Evolutionary conservation across 1,140 invertebrate genomes (phyloP).

Genomic region (Bombyx mandarina): DNA sequence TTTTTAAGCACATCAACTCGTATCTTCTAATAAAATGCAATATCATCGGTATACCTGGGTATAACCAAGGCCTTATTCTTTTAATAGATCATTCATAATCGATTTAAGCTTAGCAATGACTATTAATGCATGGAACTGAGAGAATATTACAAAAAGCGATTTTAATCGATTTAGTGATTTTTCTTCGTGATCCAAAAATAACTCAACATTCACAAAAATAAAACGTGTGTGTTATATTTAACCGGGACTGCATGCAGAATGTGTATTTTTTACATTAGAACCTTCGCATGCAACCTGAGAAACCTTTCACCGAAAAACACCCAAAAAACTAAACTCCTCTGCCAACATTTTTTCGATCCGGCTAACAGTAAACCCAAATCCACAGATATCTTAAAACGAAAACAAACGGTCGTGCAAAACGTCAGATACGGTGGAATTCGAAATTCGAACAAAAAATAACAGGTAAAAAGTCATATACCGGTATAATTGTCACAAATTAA

Average conservation of each 20-base stretch:
- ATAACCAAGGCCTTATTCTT: conserved; percentile 42
- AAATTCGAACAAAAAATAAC: conserved; percentile 41
- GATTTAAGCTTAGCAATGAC: conserved; percentile 33
- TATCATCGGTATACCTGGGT: conserved; percentile 65
- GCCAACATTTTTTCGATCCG: conserved; percentile 17
- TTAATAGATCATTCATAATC: conserved; percentile 59
- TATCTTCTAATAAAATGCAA: conserved; percentile 57
- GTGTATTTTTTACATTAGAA: too few species aligned
- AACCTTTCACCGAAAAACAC: too few species aligned
- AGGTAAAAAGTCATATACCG: conserved; percentile 71
- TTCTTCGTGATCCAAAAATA: too few species aligned
- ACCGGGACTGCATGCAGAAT: too few species aligned
- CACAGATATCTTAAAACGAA: conserved; percentile 29
- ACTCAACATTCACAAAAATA: too few species aligned
- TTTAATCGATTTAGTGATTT: too few species aligned
- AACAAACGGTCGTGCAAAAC: conserved; percentile 60
- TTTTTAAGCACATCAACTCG: conserved; percentile 44
- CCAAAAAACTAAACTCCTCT: too few species aligned
- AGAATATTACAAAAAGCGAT: too few species aligned
- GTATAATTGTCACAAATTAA: conserved; percentile 72
- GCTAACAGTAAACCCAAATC: conserved; percentile 43
- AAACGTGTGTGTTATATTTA: too few species aligned
- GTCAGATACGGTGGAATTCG: conserved; percentile 33
- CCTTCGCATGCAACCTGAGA: too few species aligned
- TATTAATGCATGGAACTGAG: too few species aligned